These are phyloP conservation scores for Drosophila fuyamai DNA, from an alignment of 1,140 invertebrate genomes.

Conservation along the genomic window DNA sequence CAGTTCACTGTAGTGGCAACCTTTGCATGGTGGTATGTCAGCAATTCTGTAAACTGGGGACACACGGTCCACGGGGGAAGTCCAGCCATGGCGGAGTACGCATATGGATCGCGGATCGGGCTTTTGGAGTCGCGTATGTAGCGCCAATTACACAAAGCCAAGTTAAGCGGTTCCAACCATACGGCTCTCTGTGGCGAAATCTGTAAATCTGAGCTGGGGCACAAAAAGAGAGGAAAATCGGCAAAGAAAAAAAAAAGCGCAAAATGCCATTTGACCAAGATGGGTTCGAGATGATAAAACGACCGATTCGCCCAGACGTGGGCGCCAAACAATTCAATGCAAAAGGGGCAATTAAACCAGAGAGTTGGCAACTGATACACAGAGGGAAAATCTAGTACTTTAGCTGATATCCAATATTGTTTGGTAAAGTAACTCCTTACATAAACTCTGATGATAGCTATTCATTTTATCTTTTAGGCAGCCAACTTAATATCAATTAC, in stretches of 20 bases:
- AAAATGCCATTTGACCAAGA: constrained; percentile 72
- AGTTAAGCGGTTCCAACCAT: constrained; percentile 21
- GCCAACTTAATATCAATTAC: no score
- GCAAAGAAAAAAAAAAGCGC: constrained; percentile 34
- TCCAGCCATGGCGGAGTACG: constrained; percentile 32
- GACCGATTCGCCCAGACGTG: constrained; percentile 50
- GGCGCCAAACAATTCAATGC: constrained; percentile 66
- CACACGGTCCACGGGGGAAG: constrained; percentile 9
- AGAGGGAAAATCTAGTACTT: not conserved
- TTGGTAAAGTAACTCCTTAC: no score
- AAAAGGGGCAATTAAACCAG: constrained; percentile 65
- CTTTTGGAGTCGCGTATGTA: constrained; percentile 40
- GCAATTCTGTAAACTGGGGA: constrained; percentile 44
- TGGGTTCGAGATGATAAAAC: constrained; percentile 57
- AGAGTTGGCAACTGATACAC: constrained; percentile 6
- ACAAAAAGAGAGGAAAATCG: constrained; percentile 20
- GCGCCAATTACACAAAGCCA: constrained; percentile 73
- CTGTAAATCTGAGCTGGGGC: constrained; percentile 57
- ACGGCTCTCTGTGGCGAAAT: constrained; percentile 53
- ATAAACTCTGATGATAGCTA: no score
- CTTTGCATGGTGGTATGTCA: constrained; percentile 71
- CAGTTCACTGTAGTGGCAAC: constrained; percentile 43
- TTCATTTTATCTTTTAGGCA: no score
- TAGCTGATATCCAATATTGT: not conserved
- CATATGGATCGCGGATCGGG: constrained; percentile 46